Conservation (phyloP, 2,797 vertebrate genomes). For the Scolopax bukidnonensis region DNA sequence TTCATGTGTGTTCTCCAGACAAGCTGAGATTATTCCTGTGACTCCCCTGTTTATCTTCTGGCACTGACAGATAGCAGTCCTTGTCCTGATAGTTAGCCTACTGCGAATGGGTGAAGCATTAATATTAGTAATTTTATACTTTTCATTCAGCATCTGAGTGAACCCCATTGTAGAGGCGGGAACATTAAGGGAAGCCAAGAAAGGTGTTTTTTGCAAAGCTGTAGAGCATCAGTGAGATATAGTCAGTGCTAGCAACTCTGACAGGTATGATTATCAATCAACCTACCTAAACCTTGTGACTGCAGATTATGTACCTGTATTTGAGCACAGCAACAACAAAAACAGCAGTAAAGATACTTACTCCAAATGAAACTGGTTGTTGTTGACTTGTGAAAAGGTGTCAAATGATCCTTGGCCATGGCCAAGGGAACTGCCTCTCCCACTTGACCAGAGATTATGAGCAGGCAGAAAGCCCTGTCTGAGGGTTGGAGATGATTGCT, state of each 20-base stretch:
- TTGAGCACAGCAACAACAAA: background rate
- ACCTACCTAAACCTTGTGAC: background rate
- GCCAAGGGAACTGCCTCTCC: background rate
- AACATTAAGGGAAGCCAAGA: background rate
- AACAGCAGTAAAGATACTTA: background rate
- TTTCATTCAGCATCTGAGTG: background rate
- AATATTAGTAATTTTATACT: background rate
- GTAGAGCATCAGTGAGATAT: background rate
- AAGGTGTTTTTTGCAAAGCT: background rate
- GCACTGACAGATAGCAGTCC: background rate
- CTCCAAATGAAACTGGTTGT: background rate
- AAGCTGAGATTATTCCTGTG: background rate
- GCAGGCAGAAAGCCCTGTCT: background rate
- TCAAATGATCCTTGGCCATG: background rate
- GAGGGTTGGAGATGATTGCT: background rate
- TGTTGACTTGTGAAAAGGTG: background rate
- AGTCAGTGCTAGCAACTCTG: background rate
- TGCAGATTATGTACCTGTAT: fast-evolving
- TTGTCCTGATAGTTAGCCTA: background rate
- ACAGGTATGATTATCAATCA: background rate
- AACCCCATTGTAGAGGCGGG: background rate
- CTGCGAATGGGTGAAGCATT: background rate
- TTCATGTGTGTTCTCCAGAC: background rate
- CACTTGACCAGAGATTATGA: background rate
- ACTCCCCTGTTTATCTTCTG: background rate